Conservation (phyloP, 2,113 vertebrate genomes). For the Colistium nudipinnis region DNA sequence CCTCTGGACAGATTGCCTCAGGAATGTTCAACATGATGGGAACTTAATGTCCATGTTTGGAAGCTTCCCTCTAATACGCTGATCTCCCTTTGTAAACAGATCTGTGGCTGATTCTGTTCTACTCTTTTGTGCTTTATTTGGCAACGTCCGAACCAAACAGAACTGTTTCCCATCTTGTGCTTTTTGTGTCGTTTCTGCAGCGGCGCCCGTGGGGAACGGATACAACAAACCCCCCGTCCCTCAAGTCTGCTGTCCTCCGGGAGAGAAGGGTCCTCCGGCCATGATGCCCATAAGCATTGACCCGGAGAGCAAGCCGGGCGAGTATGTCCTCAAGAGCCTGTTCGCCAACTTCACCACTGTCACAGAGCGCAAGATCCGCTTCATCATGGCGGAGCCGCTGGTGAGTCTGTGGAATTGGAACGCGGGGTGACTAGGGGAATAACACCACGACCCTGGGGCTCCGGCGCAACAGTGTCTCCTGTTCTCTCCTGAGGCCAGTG, state of each 20-base stretch:
- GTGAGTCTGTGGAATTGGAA: slow-evolving; percentile 81
- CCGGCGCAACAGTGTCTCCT: neutral
- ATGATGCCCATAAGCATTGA: slow-evolving; percentile 93
- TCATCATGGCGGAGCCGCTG: slow-evolving; percentile 97
- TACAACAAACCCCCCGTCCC: slow-evolving; percentile 91
- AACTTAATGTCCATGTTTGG: slow-evolving; percentile 71
- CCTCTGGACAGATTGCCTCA: slow-evolving; percentile 65
- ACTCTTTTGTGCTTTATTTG: slow-evolving; percentile 34
- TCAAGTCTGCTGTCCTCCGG: slow-evolving; percentile 87
- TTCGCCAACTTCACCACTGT: slow-evolving; percentile 94
- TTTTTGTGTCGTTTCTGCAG: slow-evolving; percentile 72
- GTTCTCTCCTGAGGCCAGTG: neutral
- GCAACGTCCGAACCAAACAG: slow-evolving; percentile 15
- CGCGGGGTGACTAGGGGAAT: neutral
- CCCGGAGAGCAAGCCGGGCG: slow-evolving; percentile 96
- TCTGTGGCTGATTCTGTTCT: slow-evolving; percentile 17
- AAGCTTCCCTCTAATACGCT: slow-evolving; percentile 44
- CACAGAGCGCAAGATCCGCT: slow-evolving; percentile 94
- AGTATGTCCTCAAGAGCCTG: slow-evolving; percentile 96
- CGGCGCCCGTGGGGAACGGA: slow-evolving; percentile 95
- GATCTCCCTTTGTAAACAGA: slow-evolving; percentile 31
- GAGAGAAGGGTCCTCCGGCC: slow-evolving; percentile 90
- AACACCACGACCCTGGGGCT: slow-evolving; percentile 2
- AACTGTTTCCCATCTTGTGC: slow-evolving; percentile 16
- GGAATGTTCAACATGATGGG: slow-evolving; percentile 69